phyloP scores from a whole-genome alignment of 2,113 vertebrate genomes.

The Amphiprion percula region DNA sequence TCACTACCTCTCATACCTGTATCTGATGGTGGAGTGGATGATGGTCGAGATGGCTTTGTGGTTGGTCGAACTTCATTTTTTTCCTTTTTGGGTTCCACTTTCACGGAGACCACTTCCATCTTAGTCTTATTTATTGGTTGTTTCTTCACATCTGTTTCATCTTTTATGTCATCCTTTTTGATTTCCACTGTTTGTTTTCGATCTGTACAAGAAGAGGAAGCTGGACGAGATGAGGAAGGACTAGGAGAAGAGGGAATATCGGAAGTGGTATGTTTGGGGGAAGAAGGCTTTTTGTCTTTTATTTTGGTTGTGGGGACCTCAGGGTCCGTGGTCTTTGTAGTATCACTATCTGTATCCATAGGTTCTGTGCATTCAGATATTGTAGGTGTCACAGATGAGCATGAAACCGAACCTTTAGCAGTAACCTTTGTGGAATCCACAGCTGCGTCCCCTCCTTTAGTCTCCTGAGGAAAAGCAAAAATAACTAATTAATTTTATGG shows the following conservation, averaged over 20 bases:
- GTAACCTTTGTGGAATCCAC: conserved; percentile 49
- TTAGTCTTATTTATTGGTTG: conserved; percentile 41
- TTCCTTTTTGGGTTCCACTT: conserved; percentile 57
- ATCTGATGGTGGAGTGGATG: conserved; percentile 74
- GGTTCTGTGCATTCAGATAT: conserved; percentile 55
- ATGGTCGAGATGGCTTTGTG: conserved; percentile 65
- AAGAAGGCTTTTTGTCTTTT: conserved; percentile 57
- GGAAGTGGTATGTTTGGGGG: conserved; percentile 62
- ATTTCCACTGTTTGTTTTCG: conserved; percentile 59
- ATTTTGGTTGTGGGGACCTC: conserved; percentile 46
- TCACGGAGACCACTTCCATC: conserved; percentile 60
- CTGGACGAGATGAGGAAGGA: conserved; percentile 34
- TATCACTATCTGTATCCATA: conserved; percentile 72
- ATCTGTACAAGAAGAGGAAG: conserved; percentile 23
- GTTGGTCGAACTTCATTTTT: conserved; percentile 39
- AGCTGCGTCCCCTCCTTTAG: conserved; percentile 18
- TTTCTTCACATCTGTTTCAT: conserved; percentile 51
- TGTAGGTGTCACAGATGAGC: conserved; percentile 34
- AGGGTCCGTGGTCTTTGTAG: conserved; percentile 86
- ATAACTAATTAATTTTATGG: background rate
- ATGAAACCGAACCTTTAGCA: conserved; percentile 37
- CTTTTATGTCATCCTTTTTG: conserved; percentile 50
- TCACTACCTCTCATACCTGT: conserved; percentile 66
- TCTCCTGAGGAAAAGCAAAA: conserved; percentile 53
- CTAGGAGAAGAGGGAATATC: conserved; percentile 44